Conservation (phyloP, 2,888 invertebrate species). For the Amblyjoppa proteus region DNA sequence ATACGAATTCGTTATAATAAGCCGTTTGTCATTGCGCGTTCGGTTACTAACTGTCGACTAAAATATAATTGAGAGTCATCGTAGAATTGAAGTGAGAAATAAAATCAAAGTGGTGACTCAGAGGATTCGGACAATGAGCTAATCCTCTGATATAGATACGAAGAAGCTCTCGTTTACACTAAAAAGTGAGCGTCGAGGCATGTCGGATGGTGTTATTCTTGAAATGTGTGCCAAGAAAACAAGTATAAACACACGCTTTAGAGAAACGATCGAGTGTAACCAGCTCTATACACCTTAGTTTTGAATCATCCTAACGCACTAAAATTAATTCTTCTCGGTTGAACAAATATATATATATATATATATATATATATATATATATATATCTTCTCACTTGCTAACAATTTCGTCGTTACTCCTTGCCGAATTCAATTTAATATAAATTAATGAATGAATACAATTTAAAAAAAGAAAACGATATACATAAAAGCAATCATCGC, state of each 20-base stretch:
- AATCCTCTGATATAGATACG: slow-evolving; percentile 34
- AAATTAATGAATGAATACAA: too few relatives aligned
- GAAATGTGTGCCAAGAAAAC: slow-evolving; percentile 75
- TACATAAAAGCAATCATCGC: too few relatives aligned
- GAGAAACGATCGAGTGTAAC: slow-evolving; percentile 27
- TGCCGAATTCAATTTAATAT: too few relatives aligned
- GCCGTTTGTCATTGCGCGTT: not conserved
- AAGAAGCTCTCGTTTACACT: slow-evolving; percentile 17
- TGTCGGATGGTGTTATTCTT: slow-evolving; percentile 65
- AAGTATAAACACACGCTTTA: slow-evolving; percentile 52
- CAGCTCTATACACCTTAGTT: not conserved
- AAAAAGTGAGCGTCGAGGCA: slow-evolving; percentile 17
- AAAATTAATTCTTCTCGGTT: not conserved
- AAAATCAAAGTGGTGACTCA: not conserved
- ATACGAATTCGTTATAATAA: slow-evolving; percentile 6
- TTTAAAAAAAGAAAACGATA: too few relatives aligned
- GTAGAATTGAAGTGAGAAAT: not conserved
- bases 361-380: not conserved
- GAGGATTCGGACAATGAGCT: slow-evolving; percentile 7
- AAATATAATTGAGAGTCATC: not conserved
- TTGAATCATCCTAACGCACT: slow-evolving; percentile 12
- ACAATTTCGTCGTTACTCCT: too few relatives aligned
- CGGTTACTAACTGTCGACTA: not conserved
- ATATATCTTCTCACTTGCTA: not conserved
- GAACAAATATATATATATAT: not conserved